Evolutionary conservation across 2,797 vertebrate genomes (phyloP).

Genomic region (Buphagus erythrorhynchus): DNA sequence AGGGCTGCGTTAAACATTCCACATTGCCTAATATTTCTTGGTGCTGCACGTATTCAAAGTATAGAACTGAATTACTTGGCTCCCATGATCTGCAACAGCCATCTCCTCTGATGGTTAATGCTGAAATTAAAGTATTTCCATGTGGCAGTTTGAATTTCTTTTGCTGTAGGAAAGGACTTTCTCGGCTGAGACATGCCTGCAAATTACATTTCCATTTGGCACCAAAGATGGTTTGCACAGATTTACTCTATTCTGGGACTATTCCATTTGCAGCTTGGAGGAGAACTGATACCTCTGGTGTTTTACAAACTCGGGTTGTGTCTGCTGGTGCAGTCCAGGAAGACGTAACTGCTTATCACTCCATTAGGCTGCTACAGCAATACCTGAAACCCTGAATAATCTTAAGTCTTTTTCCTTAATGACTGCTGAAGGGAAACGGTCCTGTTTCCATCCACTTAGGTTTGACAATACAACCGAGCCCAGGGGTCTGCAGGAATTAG

Average conservation of each 20-base stretch:
- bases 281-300: not conserved
- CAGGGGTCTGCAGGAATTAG: not conserved
- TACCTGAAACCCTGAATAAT: not conserved
- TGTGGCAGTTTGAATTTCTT: slow-evolving; percentile 70
- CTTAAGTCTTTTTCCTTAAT: not conserved
- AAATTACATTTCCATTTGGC: slow-evolving; percentile 74
- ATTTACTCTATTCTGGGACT: not conserved
- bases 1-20: slow-evolving; percentile 47
- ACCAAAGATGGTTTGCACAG: not conserved
- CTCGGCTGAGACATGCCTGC: slow-evolving; percentile 20
- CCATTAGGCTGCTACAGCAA: not conserved
- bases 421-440: not conserved
- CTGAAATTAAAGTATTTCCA: slow-evolving; percentile 77
- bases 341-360: not conserved
- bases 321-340: not conserved
- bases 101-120: slow-evolving; percentile 60
- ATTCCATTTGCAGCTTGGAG: not conserved
- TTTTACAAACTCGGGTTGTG: not conserved
- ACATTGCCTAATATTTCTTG: slow-evolving; percentile 48
- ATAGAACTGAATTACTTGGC: slow-evolving; percentile 66
- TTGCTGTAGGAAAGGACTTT: slow-evolving; percentile 22
- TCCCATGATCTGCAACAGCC: slow-evolving; percentile 62
- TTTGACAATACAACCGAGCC: not conserved
- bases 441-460: not conserved
- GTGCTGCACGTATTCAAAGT: slow-evolving; percentile 19